These are phyloP conservation scores for Nesoenas mayeri DNA, from an alignment of 2,113 vertebrate species.

Conservation along the genomic window DNA sequence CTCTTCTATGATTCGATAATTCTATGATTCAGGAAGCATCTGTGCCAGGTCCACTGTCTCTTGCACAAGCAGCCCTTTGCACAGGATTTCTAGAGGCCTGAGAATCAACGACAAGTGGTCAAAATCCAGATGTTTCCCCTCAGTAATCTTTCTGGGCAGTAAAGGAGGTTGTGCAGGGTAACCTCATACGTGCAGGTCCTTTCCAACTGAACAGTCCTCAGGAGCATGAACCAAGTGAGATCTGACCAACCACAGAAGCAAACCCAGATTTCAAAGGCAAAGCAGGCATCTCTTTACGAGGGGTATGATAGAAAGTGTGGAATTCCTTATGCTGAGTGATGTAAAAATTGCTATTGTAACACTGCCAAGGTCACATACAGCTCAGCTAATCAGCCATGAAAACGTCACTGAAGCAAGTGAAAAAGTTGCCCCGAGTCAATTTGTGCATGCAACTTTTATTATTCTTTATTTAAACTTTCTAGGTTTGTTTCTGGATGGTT, in stretches of 20 bases:
- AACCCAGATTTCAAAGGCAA: neutral
- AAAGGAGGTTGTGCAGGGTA: neutral
- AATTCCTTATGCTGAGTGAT: conserved; percentile 12
- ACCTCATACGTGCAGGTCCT: neutral
- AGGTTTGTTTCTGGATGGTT: neutral
- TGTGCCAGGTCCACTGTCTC: neutral
- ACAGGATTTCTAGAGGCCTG: neutral
- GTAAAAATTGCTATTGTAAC: conserved; percentile 29
- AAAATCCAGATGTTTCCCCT: neutral
- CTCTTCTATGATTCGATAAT: too few species aligned
- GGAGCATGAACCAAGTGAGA: neutral
- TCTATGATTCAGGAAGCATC: neutral
- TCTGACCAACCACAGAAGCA: neutral
- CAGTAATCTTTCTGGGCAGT: neutral
- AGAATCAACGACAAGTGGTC: neutral
- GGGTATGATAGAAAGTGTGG: neutral
- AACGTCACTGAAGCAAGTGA: conserved; percentile 1
- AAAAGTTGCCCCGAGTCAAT: neutral
- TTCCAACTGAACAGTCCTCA: neutral
- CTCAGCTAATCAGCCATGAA: conserved; percentile 25
- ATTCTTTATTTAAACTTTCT: conserved; percentile 9
- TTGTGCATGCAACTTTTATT: neutral
- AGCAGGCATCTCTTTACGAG: neutral
- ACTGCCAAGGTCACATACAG: neutral
- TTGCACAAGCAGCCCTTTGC: neutral